Percentiles rank a stretch among this genome's conserved stretches.
Evolutionary conservation across 2,113 vertebrate genomes (phyloP).

Genomic region (Podarcis muralis): DNA sequence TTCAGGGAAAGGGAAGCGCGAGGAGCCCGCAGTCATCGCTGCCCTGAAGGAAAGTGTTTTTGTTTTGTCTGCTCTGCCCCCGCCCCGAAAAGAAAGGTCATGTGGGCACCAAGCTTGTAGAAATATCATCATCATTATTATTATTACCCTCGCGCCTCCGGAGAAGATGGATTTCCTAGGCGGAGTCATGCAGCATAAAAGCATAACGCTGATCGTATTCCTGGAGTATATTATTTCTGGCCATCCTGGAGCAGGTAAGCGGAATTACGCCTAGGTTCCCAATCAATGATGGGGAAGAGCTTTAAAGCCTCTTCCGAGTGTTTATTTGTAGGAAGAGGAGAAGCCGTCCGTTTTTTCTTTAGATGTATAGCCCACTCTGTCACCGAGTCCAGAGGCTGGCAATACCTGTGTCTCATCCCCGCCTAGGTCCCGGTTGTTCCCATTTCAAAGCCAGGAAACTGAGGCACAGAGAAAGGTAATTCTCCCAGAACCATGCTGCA

Average conservation of each 20-base stretch:
- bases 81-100: constrained; percentile 36
- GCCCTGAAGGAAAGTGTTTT: constrained; percentile 38
- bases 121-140: not conserved
- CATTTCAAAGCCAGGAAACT: not conserved
- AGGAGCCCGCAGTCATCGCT: constrained; percentile 45
- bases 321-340: not conserved
- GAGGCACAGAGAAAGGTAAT: not conserved
- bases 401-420: not conserved
- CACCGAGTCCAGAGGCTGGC: not conserved
- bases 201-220: constrained; percentile 70
- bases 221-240: constrained; percentile 67
- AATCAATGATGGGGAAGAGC: not conserved
- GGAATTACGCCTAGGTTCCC: not conserved
- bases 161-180: constrained; percentile 46
- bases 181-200: constrained; percentile 66
- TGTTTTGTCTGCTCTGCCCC: not conserved
- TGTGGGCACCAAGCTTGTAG: constrained; percentile 58
- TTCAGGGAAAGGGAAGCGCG: constrained; percentile 42
- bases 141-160: constrained; percentile 48
- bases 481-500: not conserved
- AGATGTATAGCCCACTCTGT: not conserved
- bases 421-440: not conserved
- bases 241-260: constrained; percentile 71
- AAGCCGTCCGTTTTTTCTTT: not conserved
- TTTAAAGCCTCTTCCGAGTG: not conserved